Conservation (phyloP, 2,888 invertebrate species). For the Cryptophagus acutangulus region DNA sequence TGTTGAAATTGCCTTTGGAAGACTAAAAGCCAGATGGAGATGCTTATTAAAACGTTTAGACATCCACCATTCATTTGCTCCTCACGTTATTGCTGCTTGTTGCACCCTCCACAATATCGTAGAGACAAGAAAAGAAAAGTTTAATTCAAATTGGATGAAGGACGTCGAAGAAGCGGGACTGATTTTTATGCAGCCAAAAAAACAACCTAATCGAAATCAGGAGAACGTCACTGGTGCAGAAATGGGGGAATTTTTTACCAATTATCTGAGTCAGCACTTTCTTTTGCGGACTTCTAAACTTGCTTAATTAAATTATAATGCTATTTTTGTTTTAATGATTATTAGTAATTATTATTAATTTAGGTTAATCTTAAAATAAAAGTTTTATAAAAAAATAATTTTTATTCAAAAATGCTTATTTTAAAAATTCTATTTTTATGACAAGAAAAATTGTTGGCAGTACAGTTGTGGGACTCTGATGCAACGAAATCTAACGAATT, state of each 20-base stretch:
- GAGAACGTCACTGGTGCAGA: not conserved
- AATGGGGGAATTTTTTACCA: constrained; percentile 1
- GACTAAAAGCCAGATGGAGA: constrained; percentile 12
- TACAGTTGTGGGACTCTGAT: no score
- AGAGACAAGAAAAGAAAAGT: constrained; percentile 6
- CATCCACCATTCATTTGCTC: constrained; percentile 10
- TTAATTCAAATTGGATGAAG: constrained; percentile 3
- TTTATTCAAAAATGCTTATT: not conserved
- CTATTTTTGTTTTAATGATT: not conserved
- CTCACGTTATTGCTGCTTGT: constrained; percentile 8
- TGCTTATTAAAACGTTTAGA: constrained; percentile 10
- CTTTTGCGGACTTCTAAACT: not conserved
- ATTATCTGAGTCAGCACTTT: not conserved
- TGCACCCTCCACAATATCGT: constrained; percentile 8
- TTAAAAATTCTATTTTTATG: not conserved
- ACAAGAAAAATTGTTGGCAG: no score
- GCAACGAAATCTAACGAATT: no score
- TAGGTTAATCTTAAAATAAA: not conserved
- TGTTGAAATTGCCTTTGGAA: constrained; percentile 13
- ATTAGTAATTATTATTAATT: not conserved
- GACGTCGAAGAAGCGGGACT: constrained; percentile 3
- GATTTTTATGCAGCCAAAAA: constrained; percentile 7
- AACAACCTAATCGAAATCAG: not conserved
- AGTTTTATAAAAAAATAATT: not conserved
- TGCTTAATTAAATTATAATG: not conserved